phyloP scores from a whole-genome alignment of 2,888 invertebrate genomes.

The Cheilosia vernalis region DNA sequence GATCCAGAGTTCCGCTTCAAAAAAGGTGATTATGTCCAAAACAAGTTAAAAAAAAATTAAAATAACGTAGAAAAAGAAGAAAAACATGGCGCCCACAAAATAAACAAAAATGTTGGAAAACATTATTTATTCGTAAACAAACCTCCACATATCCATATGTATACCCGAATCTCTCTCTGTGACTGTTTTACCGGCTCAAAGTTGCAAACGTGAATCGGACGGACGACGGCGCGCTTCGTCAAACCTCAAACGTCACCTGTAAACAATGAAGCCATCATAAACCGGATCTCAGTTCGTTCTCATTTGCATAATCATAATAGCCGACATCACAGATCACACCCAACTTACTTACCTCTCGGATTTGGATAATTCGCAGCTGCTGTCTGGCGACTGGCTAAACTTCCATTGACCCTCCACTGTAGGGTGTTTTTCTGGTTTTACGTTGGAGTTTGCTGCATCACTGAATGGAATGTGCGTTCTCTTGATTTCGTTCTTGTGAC shows the following conservation, averaged over 20 bases:
- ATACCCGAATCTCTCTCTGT: no score
- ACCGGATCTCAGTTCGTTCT: conserved; percentile 50
- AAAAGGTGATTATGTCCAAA: conserved; percentile 30
- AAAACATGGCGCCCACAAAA: conserved; percentile 4
- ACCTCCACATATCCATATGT: background rate
- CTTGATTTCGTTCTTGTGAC: background rate
- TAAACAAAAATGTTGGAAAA: conserved; percentile 24
- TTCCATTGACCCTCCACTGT: conserved; percentile 34
- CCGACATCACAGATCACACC: conserved; percentile 12
- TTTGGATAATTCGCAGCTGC: conserved; percentile 16
- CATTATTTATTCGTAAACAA: conserved; percentile 7
- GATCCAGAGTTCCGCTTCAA: conserved; percentile 57
- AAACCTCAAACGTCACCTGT: conserved; percentile 41
- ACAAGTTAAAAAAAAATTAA: conserved; percentile 6
- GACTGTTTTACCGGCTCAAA: conserved; percentile 25
- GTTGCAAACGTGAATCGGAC: conserved; percentile 14
- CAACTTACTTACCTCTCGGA: background rate
- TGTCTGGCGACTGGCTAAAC: conserved; percentile 19
- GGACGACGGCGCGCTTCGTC: conserved; percentile 4
- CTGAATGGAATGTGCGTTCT: conserved; percentile 11
- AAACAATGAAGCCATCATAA: conserved; percentile 56
- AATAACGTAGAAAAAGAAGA: no score
- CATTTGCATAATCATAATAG: conserved; percentile 40
- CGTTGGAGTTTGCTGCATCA: background rate
- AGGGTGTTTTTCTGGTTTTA: conserved; percentile 14